These are phyloP conservation scores for Tapirus indicus DNA, from an alignment of 2,797 vertebrate genomes.

Conservation along the genomic window DNA sequence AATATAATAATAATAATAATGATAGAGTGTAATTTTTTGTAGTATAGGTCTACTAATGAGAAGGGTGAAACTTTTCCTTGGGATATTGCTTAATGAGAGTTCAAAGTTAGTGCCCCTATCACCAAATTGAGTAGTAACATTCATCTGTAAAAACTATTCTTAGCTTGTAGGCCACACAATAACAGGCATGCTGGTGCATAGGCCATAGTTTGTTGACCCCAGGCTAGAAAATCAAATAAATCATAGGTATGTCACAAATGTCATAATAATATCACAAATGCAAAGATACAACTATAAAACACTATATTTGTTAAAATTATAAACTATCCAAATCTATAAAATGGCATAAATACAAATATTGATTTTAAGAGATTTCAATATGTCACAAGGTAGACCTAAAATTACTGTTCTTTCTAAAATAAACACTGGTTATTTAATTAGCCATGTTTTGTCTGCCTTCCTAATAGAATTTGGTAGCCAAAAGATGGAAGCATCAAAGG, in stretches of 20 bases:
- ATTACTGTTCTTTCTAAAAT: background rate
- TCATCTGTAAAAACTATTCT: background rate
- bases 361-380: background rate
- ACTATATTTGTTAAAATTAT: background rate
- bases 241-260: background rate
- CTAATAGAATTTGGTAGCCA: background rate
- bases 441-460: background rate
- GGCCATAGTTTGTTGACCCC: background rate
- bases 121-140: background rate
- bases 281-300: background rate
- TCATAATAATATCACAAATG: background rate
- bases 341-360: background rate
- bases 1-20: background rate
- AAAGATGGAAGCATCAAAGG: background rate
- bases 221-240: constrained; percentile 31
- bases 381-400: background rate
- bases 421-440: constrained; percentile 33
- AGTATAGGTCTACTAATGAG: background rate
- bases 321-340: background rate
- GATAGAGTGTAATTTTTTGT: background rate
- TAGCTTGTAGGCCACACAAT: background rate
- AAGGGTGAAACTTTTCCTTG: background rate
- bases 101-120: background rate
- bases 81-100: background rate
- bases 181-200: background rate